Percentiles rank a stretch among this genome's conserved stretches.
phyloP scores from a whole-genome alignment of 2,888 invertebrate genomes.

The Halictus quadricinctus region DNA sequence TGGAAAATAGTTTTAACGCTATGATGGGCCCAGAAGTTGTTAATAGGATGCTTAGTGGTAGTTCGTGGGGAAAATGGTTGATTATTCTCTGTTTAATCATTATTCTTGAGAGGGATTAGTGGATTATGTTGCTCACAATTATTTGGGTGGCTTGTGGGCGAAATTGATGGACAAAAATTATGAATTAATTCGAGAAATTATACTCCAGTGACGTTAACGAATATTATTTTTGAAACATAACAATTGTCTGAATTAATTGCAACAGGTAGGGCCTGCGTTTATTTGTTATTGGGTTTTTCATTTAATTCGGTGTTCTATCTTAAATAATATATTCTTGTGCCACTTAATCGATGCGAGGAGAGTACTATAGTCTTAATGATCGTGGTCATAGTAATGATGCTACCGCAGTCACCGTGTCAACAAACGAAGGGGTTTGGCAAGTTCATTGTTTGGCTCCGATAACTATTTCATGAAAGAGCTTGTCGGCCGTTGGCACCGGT shows the following conservation, averaged over 20 bases:
- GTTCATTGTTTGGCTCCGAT: conserved; percentile 32
- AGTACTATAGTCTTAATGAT: not conserved
- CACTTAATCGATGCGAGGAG: not conserved
- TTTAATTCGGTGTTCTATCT: not conserved
- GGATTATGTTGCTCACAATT: not conserved
- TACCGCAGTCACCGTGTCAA: conserved; percentile 8
- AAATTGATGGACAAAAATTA: no score
- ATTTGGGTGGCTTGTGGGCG: not conserved
- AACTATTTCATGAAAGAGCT: conserved; percentile 43
- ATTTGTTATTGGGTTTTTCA: not conserved
- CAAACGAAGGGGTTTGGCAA: conserved; percentile 30
- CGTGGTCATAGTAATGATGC: not conserved
- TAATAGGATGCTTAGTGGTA: not conserved
- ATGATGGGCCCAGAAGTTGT: not conserved
- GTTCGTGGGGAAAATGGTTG: not conserved
- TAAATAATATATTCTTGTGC: not conserved
- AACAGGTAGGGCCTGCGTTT: no score
- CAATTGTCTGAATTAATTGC: no score
- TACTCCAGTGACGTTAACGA: no score
- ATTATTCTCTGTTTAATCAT: not conserved
- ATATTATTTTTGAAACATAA: no score
- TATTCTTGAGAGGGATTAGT: not conserved
- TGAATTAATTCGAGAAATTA: no score
- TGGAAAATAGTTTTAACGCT: not conserved
- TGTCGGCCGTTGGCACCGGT: conserved; percentile 41